Evolutionary conservation across 2,797 vertebrate genomes (phyloP), one percentile per base, ranked within the genome.

Genomic region (Champsocephalus esox): DNA sequence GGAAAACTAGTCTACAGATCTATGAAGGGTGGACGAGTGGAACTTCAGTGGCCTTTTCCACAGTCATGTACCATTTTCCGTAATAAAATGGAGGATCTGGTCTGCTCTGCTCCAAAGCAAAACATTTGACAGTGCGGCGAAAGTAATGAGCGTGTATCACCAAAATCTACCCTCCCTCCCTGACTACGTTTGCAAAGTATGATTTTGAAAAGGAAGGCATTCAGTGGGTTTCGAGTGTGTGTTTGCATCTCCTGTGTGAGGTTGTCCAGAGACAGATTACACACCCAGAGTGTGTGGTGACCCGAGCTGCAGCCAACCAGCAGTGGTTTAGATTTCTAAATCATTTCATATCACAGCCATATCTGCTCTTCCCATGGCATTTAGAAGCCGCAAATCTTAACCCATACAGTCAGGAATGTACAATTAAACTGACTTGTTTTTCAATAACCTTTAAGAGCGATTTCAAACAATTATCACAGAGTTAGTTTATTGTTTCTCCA

Each of bases 231-330:
- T 85, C 12, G 60, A 87, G 86, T 87, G 90, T 92, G 90, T 87
- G 87, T 88, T 93, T 92, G 90, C 90, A 93, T 91, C 86, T 90
- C 85, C 79, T 88, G 86, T 78, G 80, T 90, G 91, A 92, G 92
- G 88, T 91, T 92, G 90, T 92, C 88, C 92, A 88, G 75, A 91
- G 84, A 89, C 77, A 82, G 91, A 88, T 91, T 89, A 90, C 87
- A 92, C 90, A 85, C 82, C 85, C 87, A 74, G 67, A 87, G 81
- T 82, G 85, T 90, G 91, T 63, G 89, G 91, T 90, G 84, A 86
- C 86, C 82, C 51, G 66, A 43, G 74, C 77, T 80, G 74, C 86
- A 90, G 90, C 88, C 92, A 92, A 61, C 81, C 87, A 91, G 89
- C 83, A 66, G 88, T 34, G 90, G 92, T 92, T 89, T 73, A 56